These are phyloP conservation scores for Abrostola tripartita DNA, from an alignment of 2,888 invertebrate genomes.

Conservation along the genomic window DNA sequence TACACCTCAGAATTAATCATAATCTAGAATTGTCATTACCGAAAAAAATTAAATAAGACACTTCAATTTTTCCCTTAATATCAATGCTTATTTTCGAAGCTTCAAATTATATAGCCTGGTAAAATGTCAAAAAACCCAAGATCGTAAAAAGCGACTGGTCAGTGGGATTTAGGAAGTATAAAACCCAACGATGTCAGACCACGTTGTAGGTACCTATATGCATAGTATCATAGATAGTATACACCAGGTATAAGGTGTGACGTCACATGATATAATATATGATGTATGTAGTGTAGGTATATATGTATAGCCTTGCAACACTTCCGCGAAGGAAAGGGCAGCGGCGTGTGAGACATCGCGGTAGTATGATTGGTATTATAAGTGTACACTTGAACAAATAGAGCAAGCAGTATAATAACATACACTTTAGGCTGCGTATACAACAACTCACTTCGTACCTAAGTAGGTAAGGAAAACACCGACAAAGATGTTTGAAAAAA, in stretches of 20 bases:
- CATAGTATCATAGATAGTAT: not conserved
- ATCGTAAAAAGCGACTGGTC: not conserved
- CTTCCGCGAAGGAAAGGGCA: slow-evolving; percentile 53
- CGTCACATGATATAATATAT: slow-evolving; percentile 34
- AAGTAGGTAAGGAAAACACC: no score
- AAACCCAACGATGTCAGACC: slow-evolving; percentile 11
- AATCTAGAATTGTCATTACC: no score
- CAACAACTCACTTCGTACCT: no score
- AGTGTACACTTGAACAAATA: not conserved
- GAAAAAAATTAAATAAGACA: no score
- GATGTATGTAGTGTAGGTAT: not conserved
- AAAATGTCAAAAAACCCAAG: not conserved
- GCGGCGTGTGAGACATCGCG: slow-evolving; percentile 16
- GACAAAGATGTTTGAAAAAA: no score
- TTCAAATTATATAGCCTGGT: no score
- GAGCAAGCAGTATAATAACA: no score
- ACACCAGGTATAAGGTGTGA: slow-evolving; percentile 52
- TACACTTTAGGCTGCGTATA: no score
- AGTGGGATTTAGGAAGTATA: not conserved
- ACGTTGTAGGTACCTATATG: not conserved
- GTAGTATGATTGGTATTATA: not conserved
- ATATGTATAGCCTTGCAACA: slow-evolving; percentile 41
- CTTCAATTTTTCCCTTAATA: no score
- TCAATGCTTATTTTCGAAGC: no score
- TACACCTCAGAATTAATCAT: no score